Evolutionary conservation across 2,888 invertebrate genomes (phyloP), one percentile per base, ranked within the genome.

Genomic region (Hyposoter dolosus): DNA sequence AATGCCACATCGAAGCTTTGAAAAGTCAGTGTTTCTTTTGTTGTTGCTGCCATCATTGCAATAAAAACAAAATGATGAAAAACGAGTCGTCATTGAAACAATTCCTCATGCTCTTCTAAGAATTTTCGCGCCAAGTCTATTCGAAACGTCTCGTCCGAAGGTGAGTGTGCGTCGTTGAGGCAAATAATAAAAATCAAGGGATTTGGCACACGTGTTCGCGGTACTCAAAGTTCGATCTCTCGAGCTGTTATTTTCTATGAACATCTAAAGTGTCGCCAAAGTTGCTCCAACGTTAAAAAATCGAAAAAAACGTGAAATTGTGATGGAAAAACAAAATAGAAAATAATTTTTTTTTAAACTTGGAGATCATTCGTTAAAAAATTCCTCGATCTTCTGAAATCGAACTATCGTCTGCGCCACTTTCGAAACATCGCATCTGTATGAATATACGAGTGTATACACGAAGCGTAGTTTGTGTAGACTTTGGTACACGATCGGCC

Each of bases 91-190:
- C 83, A 83, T 83, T 78, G 77, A 78, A 83, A 72, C 83, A 66
- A 78, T 83, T 83, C 72, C 83, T 17, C n/a, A 35, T 83, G 28
- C 65, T 65, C 83, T 83, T 83, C 80, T 80, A 28, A 72, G 85
- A 83, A 83, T 85, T 80, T 83, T 85, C 71, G 66, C 80, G 65
- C 80, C 82, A 69, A 76, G 65, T 53, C 72, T 60, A 60, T 76
- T 68, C 53, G 81, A 75, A 74, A 53, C 74, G 43, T 50, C 17
- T 53, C 35, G 74, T 75, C 43, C 60, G 50, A 65, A 40, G 32
- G 23, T 45, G 79, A 17, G 28, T 19, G n/a, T 45, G 32, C 2
- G 35, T 32, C 35, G 17, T 53, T 28, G 17, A 68, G 71, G 65
- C 65, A 43, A 75, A 78, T 74, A 78, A 77, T 68, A 83, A 82